Conservation (phyloP, 1,140 invertebrate species). For the Drosophila malerkotliana region DNA sequence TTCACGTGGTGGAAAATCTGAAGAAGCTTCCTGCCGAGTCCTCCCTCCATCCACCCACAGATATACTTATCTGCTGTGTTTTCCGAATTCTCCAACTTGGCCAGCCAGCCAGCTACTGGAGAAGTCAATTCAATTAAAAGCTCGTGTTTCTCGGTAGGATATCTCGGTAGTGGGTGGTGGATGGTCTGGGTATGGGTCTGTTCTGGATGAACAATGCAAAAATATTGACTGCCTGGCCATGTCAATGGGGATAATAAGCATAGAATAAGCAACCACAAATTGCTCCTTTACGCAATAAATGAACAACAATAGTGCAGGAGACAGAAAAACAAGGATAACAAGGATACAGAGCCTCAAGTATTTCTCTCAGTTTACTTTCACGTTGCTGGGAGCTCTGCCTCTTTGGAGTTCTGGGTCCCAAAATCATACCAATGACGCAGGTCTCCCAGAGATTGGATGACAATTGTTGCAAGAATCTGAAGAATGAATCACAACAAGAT, state of each 20-base stretch:
- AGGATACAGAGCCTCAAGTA: not conserved
- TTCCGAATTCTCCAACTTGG: not conserved
- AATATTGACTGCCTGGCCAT: slow-evolving; percentile 18
- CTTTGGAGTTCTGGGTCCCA: no score
- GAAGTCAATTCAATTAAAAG: slow-evolving; percentile 65
- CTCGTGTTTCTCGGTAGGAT: slow-evolving; percentile 35
- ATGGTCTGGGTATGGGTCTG: no score
- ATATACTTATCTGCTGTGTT: not conserved
- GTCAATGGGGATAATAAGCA: slow-evolving; percentile 44
- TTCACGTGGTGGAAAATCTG: slow-evolving; percentile 10
- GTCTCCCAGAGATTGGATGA: slow-evolving; percentile 3
- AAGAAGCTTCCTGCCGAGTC: slow-evolving; percentile 1
- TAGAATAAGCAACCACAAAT: slow-evolving; percentile 43
- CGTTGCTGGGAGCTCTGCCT: slow-evolving; percentile 24
- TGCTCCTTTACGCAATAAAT: slow-evolving; percentile 44
- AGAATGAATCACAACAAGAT: no score
- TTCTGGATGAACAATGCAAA: slow-evolving; percentile 24
- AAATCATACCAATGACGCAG: slow-evolving; percentile 31
- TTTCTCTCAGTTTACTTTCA: slow-evolving; percentile 8
- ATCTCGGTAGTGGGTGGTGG: no score
- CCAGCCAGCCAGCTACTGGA: slow-evolving; percentile 3
- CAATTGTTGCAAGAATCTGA: slow-evolving; percentile 1
- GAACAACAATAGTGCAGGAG: slow-evolving; percentile 13
- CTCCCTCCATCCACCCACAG: not conserved
- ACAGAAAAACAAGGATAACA: not conserved